phyloP scores from a whole-genome alignment of 2,888 invertebrate genomes.

The Stenodema calcarata region DNA sequence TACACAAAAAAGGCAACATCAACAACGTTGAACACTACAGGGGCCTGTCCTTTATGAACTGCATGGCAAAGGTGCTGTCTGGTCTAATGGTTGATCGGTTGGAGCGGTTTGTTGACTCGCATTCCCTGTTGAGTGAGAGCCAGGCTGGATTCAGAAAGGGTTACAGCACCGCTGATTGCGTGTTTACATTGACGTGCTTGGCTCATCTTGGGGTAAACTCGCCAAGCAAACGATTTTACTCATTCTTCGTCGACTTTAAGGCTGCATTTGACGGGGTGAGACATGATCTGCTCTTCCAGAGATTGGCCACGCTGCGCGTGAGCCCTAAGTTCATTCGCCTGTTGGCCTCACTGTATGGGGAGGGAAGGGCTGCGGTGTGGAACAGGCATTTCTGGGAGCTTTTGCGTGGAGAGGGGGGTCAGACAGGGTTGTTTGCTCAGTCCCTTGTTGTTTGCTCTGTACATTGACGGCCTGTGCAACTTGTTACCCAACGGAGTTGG shows the following conservation, averaged over 20 bases:
- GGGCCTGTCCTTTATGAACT: neutral
- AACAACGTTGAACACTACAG: neutral
- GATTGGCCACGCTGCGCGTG: neutral
- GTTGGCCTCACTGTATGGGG: too few relatives aligned
- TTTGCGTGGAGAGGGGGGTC: too few relatives aligned
- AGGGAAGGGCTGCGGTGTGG: too few relatives aligned
- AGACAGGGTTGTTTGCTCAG: slow-evolving; percentile 10
- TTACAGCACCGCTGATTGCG: too few relatives aligned
- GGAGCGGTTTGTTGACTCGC: neutral
- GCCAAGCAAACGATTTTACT: too few relatives aligned
- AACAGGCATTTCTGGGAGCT: too few relatives aligned
- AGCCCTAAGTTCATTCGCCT: neutral
- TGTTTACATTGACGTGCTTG: neutral
- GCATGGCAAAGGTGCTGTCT: neutral
- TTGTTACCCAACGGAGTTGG: neutral
- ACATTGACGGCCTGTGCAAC: neutral
- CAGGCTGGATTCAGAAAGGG: too few relatives aligned
- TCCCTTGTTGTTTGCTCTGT: too few relatives aligned
- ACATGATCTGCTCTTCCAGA: neutral
- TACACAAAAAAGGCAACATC: neutral
- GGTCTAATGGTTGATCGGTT: neutral
- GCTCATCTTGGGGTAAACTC: neutral
- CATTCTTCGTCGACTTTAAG: too few relatives aligned
- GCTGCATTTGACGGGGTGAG: neutral
- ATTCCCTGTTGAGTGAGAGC: neutral